These are phyloP conservation scores for Latrodectus elegans DNA, from an alignment of 2,888 invertebrate species.

Conservation along the genomic window DNA sequence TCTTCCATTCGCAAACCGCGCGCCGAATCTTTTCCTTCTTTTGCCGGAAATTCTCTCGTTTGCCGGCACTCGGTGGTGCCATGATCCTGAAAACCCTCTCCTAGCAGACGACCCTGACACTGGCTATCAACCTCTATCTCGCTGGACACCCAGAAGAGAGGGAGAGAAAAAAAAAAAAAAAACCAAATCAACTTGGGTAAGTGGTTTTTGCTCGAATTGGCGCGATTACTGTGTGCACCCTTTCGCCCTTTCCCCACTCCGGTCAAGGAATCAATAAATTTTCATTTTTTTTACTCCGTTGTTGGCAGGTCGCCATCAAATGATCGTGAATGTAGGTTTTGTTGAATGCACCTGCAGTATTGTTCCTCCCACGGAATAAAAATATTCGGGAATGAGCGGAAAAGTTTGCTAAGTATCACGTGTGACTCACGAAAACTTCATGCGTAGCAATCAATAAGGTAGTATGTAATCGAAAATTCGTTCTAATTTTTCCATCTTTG, in stretches of 20 bases:
- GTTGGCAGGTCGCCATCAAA: constrained; percentile 21
- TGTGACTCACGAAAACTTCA: too few species aligned
- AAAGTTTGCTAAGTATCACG: too few species aligned
- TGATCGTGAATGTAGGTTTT: too few species aligned
- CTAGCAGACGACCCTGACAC: not conserved
- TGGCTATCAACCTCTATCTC: not conserved
- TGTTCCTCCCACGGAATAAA: too few species aligned
- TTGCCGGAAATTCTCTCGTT: not conserved
- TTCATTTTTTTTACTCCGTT: constrained; percentile 10
- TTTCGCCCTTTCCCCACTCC: not conserved
- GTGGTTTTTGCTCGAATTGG: constrained; percentile 32
- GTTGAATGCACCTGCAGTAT: too few species aligned
- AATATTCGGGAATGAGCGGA: too few species aligned
- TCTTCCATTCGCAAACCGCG: not conserved
- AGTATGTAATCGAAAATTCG: too few species aligned
- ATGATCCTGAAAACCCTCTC: not conserved
- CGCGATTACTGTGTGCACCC: constrained; percentile 1
- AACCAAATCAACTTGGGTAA: constrained; percentile 13
- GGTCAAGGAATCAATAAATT: constrained; percentile 34
- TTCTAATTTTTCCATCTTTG: too few species aligned
- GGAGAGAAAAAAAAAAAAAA: not conserved
- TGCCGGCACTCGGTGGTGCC: constrained; percentile 6
- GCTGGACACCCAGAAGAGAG: not conserved
- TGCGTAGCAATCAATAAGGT: too few species aligned
- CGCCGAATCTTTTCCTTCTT: not conserved